Evolutionary conservation across 2,888 invertebrate genomes (phyloP), one percentile per base, ranked within the genome.

Genomic region (Tenthredo mesomela): DNA sequence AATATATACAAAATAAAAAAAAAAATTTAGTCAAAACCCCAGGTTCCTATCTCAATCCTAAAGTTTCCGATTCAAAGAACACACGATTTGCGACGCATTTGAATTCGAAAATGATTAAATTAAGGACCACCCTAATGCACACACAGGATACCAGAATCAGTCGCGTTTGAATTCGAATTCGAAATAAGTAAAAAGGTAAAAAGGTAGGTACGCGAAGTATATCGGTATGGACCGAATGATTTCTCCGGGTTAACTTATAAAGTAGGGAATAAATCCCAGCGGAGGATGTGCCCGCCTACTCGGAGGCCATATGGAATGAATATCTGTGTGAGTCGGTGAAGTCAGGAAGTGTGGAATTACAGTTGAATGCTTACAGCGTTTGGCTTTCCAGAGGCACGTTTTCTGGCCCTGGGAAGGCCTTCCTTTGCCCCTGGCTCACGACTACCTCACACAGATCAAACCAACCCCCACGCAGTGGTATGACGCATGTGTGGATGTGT

Each of bases 331-430:
- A 54, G 54, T 58, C 43, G 18, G 6, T 25, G 50, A 54, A 77
- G 77, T 77, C 77, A 54, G 54, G 50, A 77, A 77, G 77, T 80
- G 58, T 80, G 37, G 80, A 65, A 61, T 80, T 80, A 80, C 61
- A 80, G 61, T 61, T 61, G 61, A 40, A 80, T 80, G 61, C 58
- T 80, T 80, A 80, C 80, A 80, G 21, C 61, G 80, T 80, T 80
- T 80, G 80, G 80, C 80, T 80, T 61, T 80, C 40, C 37, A 33
- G 54, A 25, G 77, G 54, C 54, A 43, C 54, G 77, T 77, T 77
- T 77, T 77, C 50, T 43, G 43, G 25, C 61, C 25, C 61, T 21
- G 25, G 7, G 61, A 25, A 21, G 25, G 61, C 61, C 61, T 70
- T 15, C 47, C 10, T 75, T 12, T 25, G 47, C 50, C n/a, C 25